Percentiles rank a stretch among this genome's conserved stretches.
phyloP scores from a whole-genome alignment of 1,140 invertebrate species.

The Lepeophtheirus salmonis region DNA sequence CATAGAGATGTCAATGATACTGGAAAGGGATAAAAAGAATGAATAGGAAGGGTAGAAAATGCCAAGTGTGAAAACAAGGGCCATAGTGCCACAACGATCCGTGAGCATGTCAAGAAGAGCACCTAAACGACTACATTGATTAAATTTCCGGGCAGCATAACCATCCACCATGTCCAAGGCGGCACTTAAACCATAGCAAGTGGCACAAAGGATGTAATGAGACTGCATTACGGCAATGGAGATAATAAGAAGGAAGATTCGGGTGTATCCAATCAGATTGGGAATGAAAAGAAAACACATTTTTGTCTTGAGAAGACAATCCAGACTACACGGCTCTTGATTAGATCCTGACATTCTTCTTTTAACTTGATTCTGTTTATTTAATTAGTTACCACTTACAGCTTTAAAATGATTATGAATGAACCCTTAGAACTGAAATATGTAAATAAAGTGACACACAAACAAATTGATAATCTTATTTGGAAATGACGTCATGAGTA shows the following conservation, averaged over 20 bases:
- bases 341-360: too few species aligned
- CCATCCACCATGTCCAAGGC: conserved; percentile 91
- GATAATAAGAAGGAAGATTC: conserved; percentile 72
- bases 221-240: conserved; percentile 88
- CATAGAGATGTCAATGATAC: conserved; percentile 84
- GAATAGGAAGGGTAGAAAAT: conserved; percentile 83
- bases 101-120: conserved; percentile 94
- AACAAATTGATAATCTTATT: too few species aligned
- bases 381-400: too few species aligned
- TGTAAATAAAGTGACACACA: too few species aligned
- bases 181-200: conserved; percentile 74
- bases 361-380: too few species aligned
- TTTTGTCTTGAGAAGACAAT: conserved; percentile 29
- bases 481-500: too few species aligned
- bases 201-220: conserved; percentile 52
- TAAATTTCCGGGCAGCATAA: conserved; percentile 74
- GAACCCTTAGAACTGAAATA: too few species aligned
- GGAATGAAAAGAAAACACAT: conserved; percentile 79
- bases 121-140: conserved; percentile 93
- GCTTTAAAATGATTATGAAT: too few species aligned
- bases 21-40: conserved; percentile 84
- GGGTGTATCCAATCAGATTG: conserved; percentile 75
- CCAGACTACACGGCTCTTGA: too few species aligned
- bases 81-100: conserved; percentile 89
- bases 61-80: conserved; percentile 60